Percentiles rank a stretch among this genome's conserved stretches.
These are phyloP conservation scores for Amaurobius ferox DNA, from an alignment of 2,888 invertebrate genomes.

Conservation along the genomic window DNA sequence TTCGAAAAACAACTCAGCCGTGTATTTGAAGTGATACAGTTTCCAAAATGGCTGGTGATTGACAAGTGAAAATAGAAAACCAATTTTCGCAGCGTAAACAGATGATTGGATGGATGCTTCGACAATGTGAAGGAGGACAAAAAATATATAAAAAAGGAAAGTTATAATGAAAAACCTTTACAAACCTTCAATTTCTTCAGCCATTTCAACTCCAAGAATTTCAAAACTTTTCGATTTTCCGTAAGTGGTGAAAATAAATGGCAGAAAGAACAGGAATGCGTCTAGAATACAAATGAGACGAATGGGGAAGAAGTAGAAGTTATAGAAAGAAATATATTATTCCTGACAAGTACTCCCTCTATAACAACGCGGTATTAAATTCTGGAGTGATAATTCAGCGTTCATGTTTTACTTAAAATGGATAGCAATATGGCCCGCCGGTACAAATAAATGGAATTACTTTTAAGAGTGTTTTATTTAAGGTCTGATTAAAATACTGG, in stretches of 20 bases:
- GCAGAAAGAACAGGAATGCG: no score
- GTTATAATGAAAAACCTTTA: not conserved
- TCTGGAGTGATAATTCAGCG: no score
- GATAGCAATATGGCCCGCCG: no score
- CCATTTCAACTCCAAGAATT: not conserved
- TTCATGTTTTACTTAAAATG: no score
- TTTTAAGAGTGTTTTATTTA: no score
- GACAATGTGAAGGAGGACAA: not conserved
- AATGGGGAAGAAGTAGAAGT: not conserved
- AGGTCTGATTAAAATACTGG: no score
- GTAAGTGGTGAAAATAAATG: slow-evolving; percentile 14
- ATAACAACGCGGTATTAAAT: no score
- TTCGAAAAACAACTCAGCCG: not conserved
- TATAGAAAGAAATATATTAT: no score
- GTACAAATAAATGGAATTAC: no score
- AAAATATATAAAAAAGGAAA: not conserved
- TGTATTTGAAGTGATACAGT: not conserved
- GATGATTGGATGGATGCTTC: slow-evolving; percentile 57
- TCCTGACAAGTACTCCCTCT: no score
- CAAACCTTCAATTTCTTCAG: not conserved
- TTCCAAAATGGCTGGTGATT: not conserved
- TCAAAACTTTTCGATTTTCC: slow-evolving; percentile 9
- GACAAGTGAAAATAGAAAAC: slow-evolving; percentile 24
- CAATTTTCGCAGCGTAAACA: slow-evolving; percentile 64
- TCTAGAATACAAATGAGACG: no score